Conservation (phyloP, 1,140 invertebrate genomes). For the Nephotettix cincticeps region DNA sequence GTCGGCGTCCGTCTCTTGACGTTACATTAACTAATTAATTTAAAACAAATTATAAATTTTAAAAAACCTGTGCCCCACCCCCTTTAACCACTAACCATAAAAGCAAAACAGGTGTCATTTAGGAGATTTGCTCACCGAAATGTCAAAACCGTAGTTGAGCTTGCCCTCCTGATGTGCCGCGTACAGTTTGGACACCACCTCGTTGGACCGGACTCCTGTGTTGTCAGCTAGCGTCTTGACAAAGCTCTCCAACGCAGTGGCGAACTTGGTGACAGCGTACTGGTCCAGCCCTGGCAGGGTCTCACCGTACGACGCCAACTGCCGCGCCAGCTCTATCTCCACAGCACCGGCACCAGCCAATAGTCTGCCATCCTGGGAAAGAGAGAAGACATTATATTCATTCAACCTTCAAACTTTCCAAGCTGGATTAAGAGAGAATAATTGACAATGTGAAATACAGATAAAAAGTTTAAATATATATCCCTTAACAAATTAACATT, state of each 20-base stretch:
- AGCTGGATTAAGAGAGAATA: too few species aligned
- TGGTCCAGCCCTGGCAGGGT: slow-evolving; percentile 93
- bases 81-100: too few species aligned
- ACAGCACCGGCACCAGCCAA: slow-evolving; percentile 92
- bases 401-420: too few species aligned
- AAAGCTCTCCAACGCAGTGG: slow-evolving; percentile 85
- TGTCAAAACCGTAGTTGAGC: slow-evolving; percentile 82
- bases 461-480: too few species aligned
- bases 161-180: slow-evolving; percentile 89
- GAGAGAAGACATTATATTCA: too few species aligned
- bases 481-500: too few species aligned
- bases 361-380: slow-evolving; percentile 68
- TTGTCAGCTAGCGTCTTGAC: slow-evolving; percentile 94
- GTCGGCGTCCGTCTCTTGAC: too few species aligned
- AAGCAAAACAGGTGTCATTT: too few species aligned
- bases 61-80: too few species aligned
- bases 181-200: slow-evolving; percentile 88
- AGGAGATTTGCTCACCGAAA: slow-evolving; percentile 76
- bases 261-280: slow-evolving; percentile 95
- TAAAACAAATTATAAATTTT: too few species aligned
- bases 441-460: too few species aligned
- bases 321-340: slow-evolving; percentile 91
- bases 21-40: too few species aligned
- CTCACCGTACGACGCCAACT: slow-evolving; percentile 83
- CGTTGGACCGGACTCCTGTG: slow-evolving; percentile 83